Evolutionary conservation across 2,113 vertebrate species (phyloP).

Genomic region (Thamnaconus septentrionalis): DNA sequence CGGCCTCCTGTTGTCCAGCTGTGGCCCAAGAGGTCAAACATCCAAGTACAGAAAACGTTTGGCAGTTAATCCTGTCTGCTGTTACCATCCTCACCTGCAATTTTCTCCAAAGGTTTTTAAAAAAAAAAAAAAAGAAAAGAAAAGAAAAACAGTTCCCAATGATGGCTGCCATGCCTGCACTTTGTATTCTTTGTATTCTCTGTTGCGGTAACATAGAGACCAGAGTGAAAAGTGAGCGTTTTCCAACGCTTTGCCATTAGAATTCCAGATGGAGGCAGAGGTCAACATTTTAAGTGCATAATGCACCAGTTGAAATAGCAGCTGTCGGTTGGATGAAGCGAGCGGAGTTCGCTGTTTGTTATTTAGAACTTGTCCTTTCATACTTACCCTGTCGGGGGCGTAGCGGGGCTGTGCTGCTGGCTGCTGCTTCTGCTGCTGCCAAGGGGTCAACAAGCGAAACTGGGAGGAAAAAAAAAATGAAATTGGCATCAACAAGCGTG

Average conservation of each 20-base stretch:
- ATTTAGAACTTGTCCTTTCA: slow-evolving; percentile 11
- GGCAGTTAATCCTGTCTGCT: background rate
- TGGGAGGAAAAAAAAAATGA: too few relatives aligned
- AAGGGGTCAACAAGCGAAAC: too few relatives aligned
- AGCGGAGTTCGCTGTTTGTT: slow-evolving; percentile 14
- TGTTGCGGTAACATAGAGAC: slow-evolving; percentile 1
- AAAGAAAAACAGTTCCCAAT: too few relatives aligned
- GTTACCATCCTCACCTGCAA: slow-evolving; percentile 7
- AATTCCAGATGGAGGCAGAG: slow-evolving; percentile 14
- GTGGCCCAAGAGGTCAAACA: background rate
- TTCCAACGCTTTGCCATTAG: slow-evolving; percentile 32
- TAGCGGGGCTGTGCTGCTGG: too few relatives aligned
- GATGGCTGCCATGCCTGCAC: too few relatives aligned
- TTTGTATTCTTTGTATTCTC: too few relatives aligned
- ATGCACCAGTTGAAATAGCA: slow-evolving; percentile 6
- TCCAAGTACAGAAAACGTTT: background rate
- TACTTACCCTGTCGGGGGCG: background rate
- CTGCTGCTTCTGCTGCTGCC: too few relatives aligned
- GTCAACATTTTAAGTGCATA: slow-evolving; percentile 29
- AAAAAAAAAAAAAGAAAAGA: background rate
- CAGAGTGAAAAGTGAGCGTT: slow-evolving; percentile 8
- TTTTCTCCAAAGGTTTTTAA: background rate
- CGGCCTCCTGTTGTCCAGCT: too few relatives aligned
- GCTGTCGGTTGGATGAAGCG: slow-evolving; percentile 8
- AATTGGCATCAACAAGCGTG: too few relatives aligned